Evolutionary conservation across 2,113 vertebrate species (phyloP).

Genomic region (Pseudois nayaur): DNA sequence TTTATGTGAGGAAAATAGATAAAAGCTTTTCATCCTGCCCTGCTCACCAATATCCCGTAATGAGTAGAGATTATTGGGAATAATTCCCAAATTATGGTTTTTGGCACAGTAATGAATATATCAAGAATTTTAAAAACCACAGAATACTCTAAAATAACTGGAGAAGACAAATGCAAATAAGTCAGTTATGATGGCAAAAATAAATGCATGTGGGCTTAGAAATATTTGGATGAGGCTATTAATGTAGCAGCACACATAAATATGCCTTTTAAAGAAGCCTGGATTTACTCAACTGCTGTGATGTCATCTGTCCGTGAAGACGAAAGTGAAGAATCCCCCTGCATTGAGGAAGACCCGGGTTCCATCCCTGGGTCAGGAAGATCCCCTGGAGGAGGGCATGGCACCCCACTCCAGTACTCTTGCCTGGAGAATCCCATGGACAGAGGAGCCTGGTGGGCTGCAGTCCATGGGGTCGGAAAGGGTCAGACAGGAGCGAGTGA

Average conservation of each 20-base stretch:
- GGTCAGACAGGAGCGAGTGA: rapidly evolving
- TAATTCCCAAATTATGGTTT: slow-evolving; percentile 30
- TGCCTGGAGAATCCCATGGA: not conserved
- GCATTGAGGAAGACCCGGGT: rapidly evolving
- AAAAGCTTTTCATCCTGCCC: not conserved
- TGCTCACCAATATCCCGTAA: not conserved
- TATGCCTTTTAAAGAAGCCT: not conserved
- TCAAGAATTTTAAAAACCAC: not conserved
- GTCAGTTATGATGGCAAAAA: not conserved
- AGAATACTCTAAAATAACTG: not conserved
- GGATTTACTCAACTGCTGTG: not conserved
- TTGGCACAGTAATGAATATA: not conserved
- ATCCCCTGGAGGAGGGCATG: not conserved
- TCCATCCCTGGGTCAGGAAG: not conserved
- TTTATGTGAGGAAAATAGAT: not conserved
- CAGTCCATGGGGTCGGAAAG: rapidly evolving
- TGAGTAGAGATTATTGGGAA: not conserved
- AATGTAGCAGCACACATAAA: not conserved
- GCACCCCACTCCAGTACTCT: rapidly evolving
- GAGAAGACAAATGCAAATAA: not conserved
- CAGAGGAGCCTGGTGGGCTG: not conserved
- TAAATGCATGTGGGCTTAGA: not conserved
- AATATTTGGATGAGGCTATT: not conserved
- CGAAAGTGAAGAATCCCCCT: rapidly evolving
- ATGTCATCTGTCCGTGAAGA: not conserved